Base-by-base conservation (phyloP, 1,140 invertebrate species). In the Helicoverpa armigera region DNA sequence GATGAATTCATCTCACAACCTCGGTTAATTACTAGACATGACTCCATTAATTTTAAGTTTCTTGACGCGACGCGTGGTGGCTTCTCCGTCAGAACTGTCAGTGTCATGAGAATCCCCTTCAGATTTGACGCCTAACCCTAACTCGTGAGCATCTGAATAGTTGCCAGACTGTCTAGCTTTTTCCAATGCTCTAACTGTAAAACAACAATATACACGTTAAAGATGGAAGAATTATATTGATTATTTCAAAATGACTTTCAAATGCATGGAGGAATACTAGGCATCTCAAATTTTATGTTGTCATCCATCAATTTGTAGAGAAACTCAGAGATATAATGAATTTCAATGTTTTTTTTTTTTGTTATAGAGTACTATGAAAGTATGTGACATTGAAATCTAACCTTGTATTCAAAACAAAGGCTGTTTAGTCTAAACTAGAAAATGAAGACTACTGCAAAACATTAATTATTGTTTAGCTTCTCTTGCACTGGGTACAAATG, bases 141-240 rank as follows among this genome's bases (percentile, higher is more conserved):
- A 63, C 77, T 95, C 93, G 53, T 93, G 90, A 13, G 92, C 89
- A 50, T 95, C 93, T 84, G 96, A 95, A 88, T 96, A 96, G 86
- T 96, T 96, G 3, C 96, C 96, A 14, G 96, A 96, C 23, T 95
- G 95, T 88, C 96, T 95, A 0, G 96, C 96, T 88, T 96, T 96
- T 91, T 97, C 97, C 86, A 97, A 90, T 12, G 96, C 95, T 81
- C 96, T 94, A 85, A 97, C 96, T 97, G 93, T 74, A 95, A 95
- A 60, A 70, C 81, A 69, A 63, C 69, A 67, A 75, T 82, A 16
- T 79, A 58, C 18, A 43, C 3, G 53, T 51, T 51, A 16, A 43
- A 23, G 18, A 29, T 29, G 11, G 18, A 56, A 7, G 16, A 56
- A 16, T 56, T n/a, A n/a, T 18, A 23, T 43, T 43, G 35, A 9